Evolutionary conservation across 2,888 invertebrate species (phyloP).

Genomic region (Lampropteryx suffumata): DNA sequence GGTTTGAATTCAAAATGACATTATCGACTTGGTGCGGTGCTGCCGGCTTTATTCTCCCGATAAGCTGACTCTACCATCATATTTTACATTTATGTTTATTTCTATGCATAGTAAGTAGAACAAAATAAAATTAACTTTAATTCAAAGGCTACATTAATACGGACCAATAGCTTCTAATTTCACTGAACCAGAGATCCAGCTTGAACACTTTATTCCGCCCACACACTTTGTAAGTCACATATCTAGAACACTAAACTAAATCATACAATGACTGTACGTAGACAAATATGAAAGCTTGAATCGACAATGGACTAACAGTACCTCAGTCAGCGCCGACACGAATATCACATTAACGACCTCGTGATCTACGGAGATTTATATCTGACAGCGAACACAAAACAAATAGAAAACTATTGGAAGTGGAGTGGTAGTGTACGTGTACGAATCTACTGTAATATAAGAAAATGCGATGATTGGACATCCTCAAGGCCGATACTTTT

Average conservation of each 20-base stretch:
- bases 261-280: conserved; percentile 59
- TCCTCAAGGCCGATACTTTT: too few species aligned
- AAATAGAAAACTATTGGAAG: conserved; percentile 29
- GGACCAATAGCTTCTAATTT: not conserved
- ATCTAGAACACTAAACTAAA: conserved; percentile 54
- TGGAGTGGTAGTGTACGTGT: too few species aligned
- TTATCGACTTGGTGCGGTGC: conserved; percentile 23
- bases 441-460: conserved; percentile 17
- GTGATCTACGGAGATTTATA: conserved; percentile 79
- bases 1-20: conserved; percentile 28
- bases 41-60: conserved; percentile 9
- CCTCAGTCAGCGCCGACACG: conserved; percentile 74
- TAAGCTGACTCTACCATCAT: not conserved
- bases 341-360: conserved; percentile 80
- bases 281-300: conserved; percentile 78
- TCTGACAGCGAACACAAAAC: conserved; percentile 60
- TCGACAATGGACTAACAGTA: conserved; percentile 79
- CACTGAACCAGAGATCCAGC: not conserved
- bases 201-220: conserved; percentile 13
- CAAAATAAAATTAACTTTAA: too few species aligned
- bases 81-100: not conserved
- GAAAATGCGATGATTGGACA: conserved; percentile 9
- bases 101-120: too few species aligned
- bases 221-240: conserved; percentile 15
- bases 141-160: too few species aligned